phyloP scores from a whole-genome alignment of 2,113 vertebrate genomes.

The Heterotilapia buettikoferi region DNA sequence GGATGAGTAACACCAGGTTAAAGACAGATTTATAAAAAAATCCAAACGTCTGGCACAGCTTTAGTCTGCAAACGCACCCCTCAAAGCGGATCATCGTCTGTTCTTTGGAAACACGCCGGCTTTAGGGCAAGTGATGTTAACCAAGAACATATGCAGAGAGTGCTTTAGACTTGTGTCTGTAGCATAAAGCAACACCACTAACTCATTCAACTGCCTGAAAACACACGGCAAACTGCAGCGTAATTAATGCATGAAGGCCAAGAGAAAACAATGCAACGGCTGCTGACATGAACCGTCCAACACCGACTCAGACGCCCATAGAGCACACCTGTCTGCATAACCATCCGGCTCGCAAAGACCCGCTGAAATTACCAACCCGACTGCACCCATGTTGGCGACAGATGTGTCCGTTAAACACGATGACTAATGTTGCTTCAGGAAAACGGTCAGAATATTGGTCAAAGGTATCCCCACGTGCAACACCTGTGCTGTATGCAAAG shows the following conservation, averaged over 20 bases:
- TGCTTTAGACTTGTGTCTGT: not conserved
- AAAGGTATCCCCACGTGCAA: not conserved
- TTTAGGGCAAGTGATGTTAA: not conserved
- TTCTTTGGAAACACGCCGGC: not conserved
- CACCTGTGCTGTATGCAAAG: not conserved
- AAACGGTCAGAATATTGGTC: not conserved
- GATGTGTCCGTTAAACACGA: not conserved
- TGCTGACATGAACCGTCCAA: not conserved
- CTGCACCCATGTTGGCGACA: not conserved
- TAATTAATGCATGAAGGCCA: not conserved
- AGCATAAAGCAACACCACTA: not conserved
- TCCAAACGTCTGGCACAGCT: not conserved
- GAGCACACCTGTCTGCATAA: not conserved
- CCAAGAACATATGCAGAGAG: not conserved
- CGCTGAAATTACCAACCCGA: not conserved
- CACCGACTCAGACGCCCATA: not conserved
- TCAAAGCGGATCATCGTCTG: not conserved
- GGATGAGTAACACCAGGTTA: not conserved
- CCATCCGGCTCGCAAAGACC: fast-evolving
- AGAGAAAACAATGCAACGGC: not conserved
- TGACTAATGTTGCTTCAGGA: not conserved
- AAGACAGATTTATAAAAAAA: not conserved
- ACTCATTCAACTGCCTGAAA: not conserved
- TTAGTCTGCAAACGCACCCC: not conserved
- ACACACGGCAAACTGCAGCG: not conserved